These are phyloP conservation scores for Colletes latitarsis DNA, from an alignment of 1,140 invertebrate genomes.

Conservation along the genomic window DNA sequence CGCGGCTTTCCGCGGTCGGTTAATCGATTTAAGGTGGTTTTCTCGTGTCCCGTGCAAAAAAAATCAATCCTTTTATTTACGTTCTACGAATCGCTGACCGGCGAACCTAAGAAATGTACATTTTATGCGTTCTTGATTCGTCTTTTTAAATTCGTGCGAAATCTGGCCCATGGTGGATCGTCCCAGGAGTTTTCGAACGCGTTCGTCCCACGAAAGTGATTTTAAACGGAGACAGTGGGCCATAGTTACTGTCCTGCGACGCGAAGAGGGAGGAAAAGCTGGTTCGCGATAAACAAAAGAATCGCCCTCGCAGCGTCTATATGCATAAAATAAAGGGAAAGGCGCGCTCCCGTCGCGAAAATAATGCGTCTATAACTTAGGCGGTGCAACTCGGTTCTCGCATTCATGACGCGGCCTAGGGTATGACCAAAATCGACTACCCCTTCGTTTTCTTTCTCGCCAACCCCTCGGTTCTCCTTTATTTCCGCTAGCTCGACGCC, in stretches of 20 bases:
- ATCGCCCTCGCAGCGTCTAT: conserved; percentile 3
- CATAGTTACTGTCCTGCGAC: not conserved
- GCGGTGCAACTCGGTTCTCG: not conserved
- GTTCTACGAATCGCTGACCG: not conserved
- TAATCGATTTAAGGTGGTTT: not conserved
- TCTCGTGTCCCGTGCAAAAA: not conserved
- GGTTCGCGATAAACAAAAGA: conserved; percentile 16
- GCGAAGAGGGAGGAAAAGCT: not conserved
- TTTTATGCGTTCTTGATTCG: too few relatives aligned
- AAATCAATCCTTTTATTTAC: not conserved
- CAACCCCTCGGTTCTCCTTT: not conserved
- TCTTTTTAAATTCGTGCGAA: too few relatives aligned
- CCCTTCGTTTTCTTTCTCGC: not conserved
- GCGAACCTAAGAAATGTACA: too few relatives aligned
- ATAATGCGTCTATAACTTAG: conserved; percentile 14
- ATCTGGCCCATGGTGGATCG: too few relatives aligned
- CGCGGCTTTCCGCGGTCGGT: not conserved
- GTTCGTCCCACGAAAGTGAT: not conserved
- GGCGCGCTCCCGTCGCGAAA: not conserved
- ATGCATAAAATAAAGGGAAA: not conserved
- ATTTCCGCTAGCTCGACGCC: not conserved
- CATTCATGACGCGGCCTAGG: conserved; percentile 1
- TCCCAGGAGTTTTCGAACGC: not conserved
- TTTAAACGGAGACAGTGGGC: not conserved
- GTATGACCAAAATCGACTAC: conserved; percentile 3